phyloP scores from a whole-genome alignment of 2,888 invertebrate genomes.

The Drosophila stalkeri region DNA sequence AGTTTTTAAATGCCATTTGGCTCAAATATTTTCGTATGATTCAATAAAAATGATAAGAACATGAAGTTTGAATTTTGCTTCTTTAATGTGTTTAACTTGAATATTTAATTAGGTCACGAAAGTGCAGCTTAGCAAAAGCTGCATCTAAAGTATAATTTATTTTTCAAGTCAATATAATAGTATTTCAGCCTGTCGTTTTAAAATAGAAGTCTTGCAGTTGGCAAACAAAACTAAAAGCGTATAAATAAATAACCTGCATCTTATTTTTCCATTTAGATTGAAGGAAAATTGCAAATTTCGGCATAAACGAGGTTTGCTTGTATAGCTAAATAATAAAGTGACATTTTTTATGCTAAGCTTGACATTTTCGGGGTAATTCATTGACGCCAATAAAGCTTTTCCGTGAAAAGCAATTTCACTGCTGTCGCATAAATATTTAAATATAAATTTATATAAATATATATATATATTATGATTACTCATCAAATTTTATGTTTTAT shows the following conservation, averaged over 20 bases:
- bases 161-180: background rate
- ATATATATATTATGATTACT: conserved; percentile 2
- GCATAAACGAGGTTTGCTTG: background rate
- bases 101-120: background rate
- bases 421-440: background rate
- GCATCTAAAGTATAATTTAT: background rate
- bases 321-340: background rate
- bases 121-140: background rate
- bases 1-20: background rate
- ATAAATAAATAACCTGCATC: background rate
- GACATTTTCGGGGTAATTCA: background rate
- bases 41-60: conserved; percentile 7
- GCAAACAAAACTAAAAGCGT: conserved; percentile 1
- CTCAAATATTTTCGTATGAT: background rate
- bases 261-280: background rate
- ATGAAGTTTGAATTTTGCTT: background rate
- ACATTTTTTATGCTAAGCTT: conserved; percentile 12
- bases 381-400: conserved; percentile 4
- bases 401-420: conserved; percentile 5
- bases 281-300: background rate
- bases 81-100: background rate
- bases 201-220: conserved; percentile 15
- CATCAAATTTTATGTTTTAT: conserved; percentile 10
- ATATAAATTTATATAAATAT: background rate
- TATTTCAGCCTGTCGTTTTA: background rate